phyloP scores from a whole-genome alignment of 2,113 vertebrate genomes.

The Anser cygnoides region DNA sequence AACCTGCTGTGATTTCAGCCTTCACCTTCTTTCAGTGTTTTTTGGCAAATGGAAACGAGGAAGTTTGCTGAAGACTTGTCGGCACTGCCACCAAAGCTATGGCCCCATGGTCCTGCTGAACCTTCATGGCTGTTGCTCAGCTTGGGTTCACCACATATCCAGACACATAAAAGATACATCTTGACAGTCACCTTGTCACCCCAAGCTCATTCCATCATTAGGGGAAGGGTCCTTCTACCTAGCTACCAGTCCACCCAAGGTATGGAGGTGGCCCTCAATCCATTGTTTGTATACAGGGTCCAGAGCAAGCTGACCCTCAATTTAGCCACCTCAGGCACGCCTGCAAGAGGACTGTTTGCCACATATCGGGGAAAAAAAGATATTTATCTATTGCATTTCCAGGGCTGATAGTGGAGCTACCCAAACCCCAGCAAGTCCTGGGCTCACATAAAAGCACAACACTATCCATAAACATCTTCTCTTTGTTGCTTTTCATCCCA shows the following conservation, averaged over 20 bases:
- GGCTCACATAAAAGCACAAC: fast-evolving
- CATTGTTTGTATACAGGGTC: not conserved
- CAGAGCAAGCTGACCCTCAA: not conserved
- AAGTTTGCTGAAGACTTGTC: not conserved
- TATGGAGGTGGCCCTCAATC: not conserved
- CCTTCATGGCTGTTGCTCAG: not conserved
- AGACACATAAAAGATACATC: not conserved
- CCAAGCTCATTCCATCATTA: not conserved
- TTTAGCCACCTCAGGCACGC: not conserved
- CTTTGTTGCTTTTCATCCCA: not conserved
- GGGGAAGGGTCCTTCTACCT: not conserved
- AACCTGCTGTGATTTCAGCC: not conserved
- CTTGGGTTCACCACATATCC: not conserved
- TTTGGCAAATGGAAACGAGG: not conserved
- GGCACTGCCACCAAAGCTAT: not conserved
- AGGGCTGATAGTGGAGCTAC: not conserved
- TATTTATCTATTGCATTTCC: not conserved
- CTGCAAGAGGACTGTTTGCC: not conserved
- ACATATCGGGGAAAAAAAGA: not conserved
- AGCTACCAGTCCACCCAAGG: not conserved
- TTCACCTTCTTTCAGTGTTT: fast-evolving
- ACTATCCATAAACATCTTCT: not conserved
- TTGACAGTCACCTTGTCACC: not conserved
- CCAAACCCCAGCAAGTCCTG: not conserved
- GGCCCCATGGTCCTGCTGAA: not conserved